These are phyloP conservation scores for Elymnias hypermnestra DNA, from an alignment of 1,140 invertebrate species.

Conservation along the genomic window DNA sequence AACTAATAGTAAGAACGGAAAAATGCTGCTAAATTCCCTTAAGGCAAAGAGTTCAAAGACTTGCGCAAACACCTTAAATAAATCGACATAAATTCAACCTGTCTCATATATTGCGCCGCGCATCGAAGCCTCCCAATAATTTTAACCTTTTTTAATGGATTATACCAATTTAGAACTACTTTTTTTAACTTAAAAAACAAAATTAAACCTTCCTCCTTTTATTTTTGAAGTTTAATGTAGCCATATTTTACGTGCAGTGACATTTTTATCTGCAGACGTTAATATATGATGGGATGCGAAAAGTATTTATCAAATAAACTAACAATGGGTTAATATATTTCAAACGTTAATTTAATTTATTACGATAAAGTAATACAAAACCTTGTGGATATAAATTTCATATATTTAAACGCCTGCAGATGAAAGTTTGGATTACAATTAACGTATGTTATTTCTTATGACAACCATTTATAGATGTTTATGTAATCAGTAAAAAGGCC, in stretches of 20 bases:
- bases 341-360: conserved; percentile 1
- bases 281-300: conserved; percentile 11
- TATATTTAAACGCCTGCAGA: no score
- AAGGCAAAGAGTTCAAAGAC: neutral
- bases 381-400: no score
- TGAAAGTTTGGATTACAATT: no score
- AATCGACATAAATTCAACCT: conserved; percentile 1
- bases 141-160: conserved; percentile 14
- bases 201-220: neutral
- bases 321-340: conserved; percentile 7
- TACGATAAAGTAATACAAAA: no score
- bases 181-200: conserved; percentile 5
- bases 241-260: conserved; percentile 7
- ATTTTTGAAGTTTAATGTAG: conserved; percentile 11
- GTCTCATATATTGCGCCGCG: conserved; percentile 6
- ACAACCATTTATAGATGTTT: no score
- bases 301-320: conserved; percentile 8
- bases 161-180: conserved; percentile 12
- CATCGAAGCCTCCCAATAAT: neutral
- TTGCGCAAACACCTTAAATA: neutral
- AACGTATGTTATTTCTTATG: no score
- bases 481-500: no score
- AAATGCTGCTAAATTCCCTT: no score
- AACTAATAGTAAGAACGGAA: no score
- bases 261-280: conserved; percentile 15